Evolutionary conservation across 2,113 vertebrate species (phyloP).

Genomic region (Podarcis cretensis): DNA sequence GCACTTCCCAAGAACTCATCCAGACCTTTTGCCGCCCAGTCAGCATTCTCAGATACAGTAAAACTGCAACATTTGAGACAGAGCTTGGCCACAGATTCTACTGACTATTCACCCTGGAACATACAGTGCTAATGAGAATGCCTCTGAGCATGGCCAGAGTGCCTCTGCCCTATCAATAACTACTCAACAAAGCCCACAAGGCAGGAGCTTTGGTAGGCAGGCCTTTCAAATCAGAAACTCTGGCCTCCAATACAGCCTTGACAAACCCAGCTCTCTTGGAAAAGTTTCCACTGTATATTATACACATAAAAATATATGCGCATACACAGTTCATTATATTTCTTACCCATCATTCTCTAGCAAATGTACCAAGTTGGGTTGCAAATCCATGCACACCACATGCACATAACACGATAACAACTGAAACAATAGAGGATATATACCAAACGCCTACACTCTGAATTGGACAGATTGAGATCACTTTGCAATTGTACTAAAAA

Average conservation of each 20-base stretch:
- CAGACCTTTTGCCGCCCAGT: neutral
- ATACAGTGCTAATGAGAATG: neutral
- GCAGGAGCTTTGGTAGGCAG: neutral
- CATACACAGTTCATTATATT: neutral
- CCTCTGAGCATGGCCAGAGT: neutral
- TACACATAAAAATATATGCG: neutral
- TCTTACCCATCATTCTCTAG: neutral
- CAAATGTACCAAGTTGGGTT: neutral
- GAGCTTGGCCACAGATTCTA: neutral
- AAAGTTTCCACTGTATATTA: neutral
- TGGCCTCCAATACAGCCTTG: neutral
- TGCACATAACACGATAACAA: neutral
- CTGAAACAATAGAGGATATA: slow-evolving; percentile 29
- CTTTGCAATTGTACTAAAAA: slow-evolving; percentile 31
- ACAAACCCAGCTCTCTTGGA: neutral
- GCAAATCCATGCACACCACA: neutral
- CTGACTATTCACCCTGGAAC: neutral
- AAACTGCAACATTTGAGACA: neutral
- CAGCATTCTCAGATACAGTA: neutral
- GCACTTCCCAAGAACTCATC: neutral
- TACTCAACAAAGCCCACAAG: neutral
- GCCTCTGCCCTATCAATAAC: neutral
- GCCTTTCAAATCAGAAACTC: neutral
- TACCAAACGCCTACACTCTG: neutral
- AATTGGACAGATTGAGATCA: slow-evolving; percentile 20